phyloP scores from a whole-genome alignment of 2,113 vertebrate genomes.

The Hippoglossus stenolepis region DNA sequence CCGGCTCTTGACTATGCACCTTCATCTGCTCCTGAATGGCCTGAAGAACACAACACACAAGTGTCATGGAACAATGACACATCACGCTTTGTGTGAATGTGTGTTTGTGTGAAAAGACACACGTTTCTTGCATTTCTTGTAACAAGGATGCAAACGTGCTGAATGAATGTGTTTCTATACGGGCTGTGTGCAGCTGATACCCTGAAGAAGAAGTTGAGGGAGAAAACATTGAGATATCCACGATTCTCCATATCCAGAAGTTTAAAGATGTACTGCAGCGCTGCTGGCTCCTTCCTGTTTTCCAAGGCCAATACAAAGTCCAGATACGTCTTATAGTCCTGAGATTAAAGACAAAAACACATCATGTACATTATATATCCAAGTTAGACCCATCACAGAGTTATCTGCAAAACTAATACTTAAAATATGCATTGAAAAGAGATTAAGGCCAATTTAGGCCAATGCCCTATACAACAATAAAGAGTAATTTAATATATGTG shows the following conservation, averaged over 20 bases:
- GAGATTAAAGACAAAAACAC: conserved; percentile 71
- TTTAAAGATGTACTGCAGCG: conserved; percentile 97
- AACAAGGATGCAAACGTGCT: neutral
- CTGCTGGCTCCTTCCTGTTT: conserved; percentile 97
- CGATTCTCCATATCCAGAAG: conserved; percentile 98
- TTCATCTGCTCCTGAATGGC: conserved; percentile 99
- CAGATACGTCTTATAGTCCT: conserved; percentile 99
- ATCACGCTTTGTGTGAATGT: neutral
- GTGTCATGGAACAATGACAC: neutral
- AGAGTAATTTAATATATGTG: neutral
- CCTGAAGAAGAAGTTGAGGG: conserved; percentile 98
- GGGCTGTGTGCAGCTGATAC: conserved; percentile 72
- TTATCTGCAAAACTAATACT: too few species aligned
- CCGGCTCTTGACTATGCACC: conserved; percentile 94
- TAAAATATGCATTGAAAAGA: too few species aligned
- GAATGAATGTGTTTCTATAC: neutral
- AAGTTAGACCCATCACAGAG: neutral
- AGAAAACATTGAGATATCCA: conserved; percentile 95
- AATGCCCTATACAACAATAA: too few species aligned
- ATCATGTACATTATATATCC: neutral
- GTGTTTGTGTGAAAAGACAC: too few species aligned
- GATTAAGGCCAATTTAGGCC: too few species aligned
- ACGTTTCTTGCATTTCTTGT: too few species aligned
- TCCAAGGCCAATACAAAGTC: conserved; percentile 98
- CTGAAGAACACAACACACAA: conserved; percentile 70